Evolutionary conservation across 2,113 vertebrate species (phyloP).

Genomic region (Psittacara wagleri): DNA sequence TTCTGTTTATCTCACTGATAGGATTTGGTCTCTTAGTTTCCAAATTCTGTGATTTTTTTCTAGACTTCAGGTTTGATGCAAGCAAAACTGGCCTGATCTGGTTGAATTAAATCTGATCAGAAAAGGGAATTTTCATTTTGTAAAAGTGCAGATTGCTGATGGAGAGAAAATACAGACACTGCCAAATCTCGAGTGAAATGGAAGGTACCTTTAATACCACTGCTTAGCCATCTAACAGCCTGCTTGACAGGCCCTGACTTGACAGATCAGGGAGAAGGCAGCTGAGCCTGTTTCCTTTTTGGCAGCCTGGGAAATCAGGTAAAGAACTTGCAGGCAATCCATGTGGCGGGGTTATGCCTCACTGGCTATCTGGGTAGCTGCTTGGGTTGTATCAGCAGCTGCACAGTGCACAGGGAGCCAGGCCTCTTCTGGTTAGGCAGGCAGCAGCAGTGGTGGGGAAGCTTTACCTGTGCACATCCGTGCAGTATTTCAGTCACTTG

Average conservation of each 20-base stretch:
- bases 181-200: background rate
- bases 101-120: background rate
- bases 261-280: background rate
- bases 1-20: background rate
- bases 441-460: background rate
- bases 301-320: background rate
- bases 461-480: background rate
- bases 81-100: background rate
- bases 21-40: background rate
- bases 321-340: background rate
- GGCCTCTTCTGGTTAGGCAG: background rate
- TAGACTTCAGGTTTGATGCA: background rate
- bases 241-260: background rate
- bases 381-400: background rate
- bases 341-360: accelerated
- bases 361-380: background rate
- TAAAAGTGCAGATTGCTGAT: background rate
- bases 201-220: background rate
- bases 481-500: background rate
- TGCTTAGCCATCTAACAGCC: background rate
- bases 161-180: background rate
- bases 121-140: background rate
- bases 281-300: background rate
- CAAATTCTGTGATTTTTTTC: background rate
- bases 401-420: background rate